These are phyloP conservation scores for Brachyistius frenatus DNA, from an alignment of 2,113 vertebrate species.

Conservation along the genomic window DNA sequence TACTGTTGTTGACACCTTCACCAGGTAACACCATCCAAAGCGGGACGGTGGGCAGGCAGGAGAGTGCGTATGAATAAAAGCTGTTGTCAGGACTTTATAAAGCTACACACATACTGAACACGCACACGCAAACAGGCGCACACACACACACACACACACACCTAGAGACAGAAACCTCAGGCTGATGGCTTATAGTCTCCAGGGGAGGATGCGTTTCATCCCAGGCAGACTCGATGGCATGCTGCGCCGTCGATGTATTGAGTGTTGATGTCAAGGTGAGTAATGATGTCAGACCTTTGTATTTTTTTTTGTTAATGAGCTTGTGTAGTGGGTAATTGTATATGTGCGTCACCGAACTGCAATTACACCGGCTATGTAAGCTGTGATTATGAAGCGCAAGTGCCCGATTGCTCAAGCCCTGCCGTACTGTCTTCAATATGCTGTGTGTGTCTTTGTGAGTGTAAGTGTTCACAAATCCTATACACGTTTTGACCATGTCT, in stretches of 20 bases:
- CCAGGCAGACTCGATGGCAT: slow-evolving; percentile 42
- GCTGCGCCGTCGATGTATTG: slow-evolving; percentile 28
- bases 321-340: slow-evolving; percentile 47
- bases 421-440: background rate
- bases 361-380: slow-evolving; percentile 37
- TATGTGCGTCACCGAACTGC: slow-evolving; percentile 16
- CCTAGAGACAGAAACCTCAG: slow-evolving; percentile 16
- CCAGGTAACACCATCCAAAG: slow-evolving; percentile 44
- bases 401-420: slow-evolving; percentile 11
- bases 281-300: slow-evolving; percentile 25
- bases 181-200: slow-evolving; percentile 28
- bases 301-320: slow-evolving; percentile 55
- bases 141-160: slow-evolving; percentile 7
- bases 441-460: background rate
- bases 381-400: slow-evolving; percentile 46
- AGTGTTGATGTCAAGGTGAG: slow-evolving; percentile 47
- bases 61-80: slow-evolving; percentile 36
- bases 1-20: slow-evolving; percentile 47
- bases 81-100: slow-evolving; percentile 30
- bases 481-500: background rate
- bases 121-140: background rate
- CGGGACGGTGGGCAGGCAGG: background rate
- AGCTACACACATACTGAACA: slow-evolving; percentile 7
- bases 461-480: background rate
- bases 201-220: slow-evolving; percentile 49